Evolutionary conservation across 23 tunicate species (phyloP), one percentile per base, ranked within the genome.

Genomic region (Corella eumyota): DNA sequence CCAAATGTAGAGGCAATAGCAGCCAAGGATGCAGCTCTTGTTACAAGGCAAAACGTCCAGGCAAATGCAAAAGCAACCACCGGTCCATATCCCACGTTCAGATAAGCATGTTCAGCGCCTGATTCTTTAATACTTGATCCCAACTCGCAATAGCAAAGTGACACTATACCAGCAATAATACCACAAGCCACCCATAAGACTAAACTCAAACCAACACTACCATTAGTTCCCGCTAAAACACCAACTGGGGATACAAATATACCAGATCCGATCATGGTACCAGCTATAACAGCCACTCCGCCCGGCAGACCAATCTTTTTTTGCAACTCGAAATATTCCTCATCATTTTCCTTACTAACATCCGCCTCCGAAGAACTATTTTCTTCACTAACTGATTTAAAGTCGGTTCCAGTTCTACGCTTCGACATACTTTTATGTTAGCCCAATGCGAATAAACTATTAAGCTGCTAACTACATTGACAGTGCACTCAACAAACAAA

Each of bases 151-250:
- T 79, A 79, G 50, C 88, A 79, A n/a, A 79, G 60, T 1, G 88
- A 66, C 0, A 61, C 78, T 48, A 79, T 25, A 17, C 56, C 25
- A 13, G 90, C 69, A 4, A 72, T 60, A 0, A 81, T 22, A 3
- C 90, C 90, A 65, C 90, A 81, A n/a, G 79, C 73, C 37, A 74
- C 79, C 90, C 90, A 81, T 25, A 81, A 56, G 17, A 72, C 77
- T 32, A 81, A 60, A 33, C 78, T 81, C 69, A 81, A 28, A 3
- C 90, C 90, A 59, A 81, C 79, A 30, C 73, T 81, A 0, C 74
- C 74, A 34, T 81, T 72, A 20, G 70, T 70, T n/a, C 79, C 72
- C 23, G 64, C 81, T 28, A 81, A 46, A 0, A 81, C 79, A 17
- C 90, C 90, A 3, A 70, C 79, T 19, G 90, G 90, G 1, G 79